Evolutionary conservation across 2,888 invertebrate species (phyloP), one percentile per base, ranked within the genome.

Genomic region (Apamea monoglypha): DNA sequence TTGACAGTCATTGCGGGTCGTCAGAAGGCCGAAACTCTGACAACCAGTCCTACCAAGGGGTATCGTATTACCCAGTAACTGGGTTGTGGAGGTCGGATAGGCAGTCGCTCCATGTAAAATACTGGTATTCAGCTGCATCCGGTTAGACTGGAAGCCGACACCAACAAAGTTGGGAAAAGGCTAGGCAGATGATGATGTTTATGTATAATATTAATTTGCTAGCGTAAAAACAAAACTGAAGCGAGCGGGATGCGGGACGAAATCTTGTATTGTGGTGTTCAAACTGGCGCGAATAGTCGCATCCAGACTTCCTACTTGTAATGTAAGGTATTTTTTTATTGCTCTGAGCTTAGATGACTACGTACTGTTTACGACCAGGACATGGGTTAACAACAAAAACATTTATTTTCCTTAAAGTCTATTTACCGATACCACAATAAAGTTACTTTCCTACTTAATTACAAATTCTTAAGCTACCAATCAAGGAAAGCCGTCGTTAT

Each of bases 401-500:
- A 40, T 7, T 25, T 1, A 32, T 59, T 78, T 84, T 66, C 29
- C 78, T 59, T 66, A 77, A 59, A 12, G 21, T 83, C 2, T 64
- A 47, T 63, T 78, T 44, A 84, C 47, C 53, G 25, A 56, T 64
- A 79, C 80, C 76, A 79, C 21, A 64, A 80, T 32, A n/a, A 56
- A 32, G 1, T 40, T 16, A 59, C 7, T 18, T 29, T 5, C 25
- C 16, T 63, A 83, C 14, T n/a, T 47, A 59, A 21, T 83, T 40
- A 82, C 7, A 63, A 32, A 53, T 14, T 21, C 21, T n/a, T 7
- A 36, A 59, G n/a, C 29, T 21, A 53, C 29, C 6, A 18, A 61
- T 36, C 4, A 36, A 56, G 36, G n/a, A 59, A 70, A 69, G 21
- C 59, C 36, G 14, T 36, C 59, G 40, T 32, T 8, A n/a, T 36